These are phyloP conservation scores for Eucidaris tribuloides DNA, from an alignment of 35 echinoderm and acorn worm species.

Conservation along the genomic window DNA sequence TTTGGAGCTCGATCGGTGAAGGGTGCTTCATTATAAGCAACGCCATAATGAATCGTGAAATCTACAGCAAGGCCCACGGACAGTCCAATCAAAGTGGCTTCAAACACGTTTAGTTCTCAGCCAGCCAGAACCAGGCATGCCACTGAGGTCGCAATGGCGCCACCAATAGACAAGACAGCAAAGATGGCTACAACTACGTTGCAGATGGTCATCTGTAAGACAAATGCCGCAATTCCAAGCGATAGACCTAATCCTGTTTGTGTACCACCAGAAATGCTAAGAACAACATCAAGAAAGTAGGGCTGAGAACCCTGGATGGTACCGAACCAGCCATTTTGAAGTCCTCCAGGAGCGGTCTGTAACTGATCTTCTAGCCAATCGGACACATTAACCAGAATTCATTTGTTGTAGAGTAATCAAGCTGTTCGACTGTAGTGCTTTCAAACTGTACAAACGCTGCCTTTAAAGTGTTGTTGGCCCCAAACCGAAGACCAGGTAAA, in stretches of 20 bases:
- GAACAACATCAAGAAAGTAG: neutral
- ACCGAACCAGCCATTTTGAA: too few relatives aligned
- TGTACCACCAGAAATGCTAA: conserved; percentile 9
- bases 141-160: conserved; percentile 16
- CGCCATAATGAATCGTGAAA: conserved; percentile 49
- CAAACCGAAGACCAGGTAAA: conserved; percentile 27
- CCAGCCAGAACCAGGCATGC: conserved; percentile 20
- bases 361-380: conserved; percentile 45
- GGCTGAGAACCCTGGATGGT: too few relatives aligned
- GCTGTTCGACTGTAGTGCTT: neutral
- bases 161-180: conserved; percentile 1
- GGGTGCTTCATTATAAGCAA: conserved; percentile 38
- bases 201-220: conserved; percentile 5
- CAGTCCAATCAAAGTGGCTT: conserved; percentile 7
- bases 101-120: conserved; percentile 47
- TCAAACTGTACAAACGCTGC: conserved; percentile 31
- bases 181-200: conserved; percentile 5
- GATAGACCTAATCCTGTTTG: neutral
- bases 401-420: conserved; percentile 21
- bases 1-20: too few relatives aligned
- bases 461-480: conserved; percentile 17
- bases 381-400: conserved; percentile 50
- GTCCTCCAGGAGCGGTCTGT: too few relatives aligned
- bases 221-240: neutral
- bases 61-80: conserved; percentile 39